Percentiles rank a stretch among this genome's conserved stretches.
phyloP scores from a whole-genome alignment of 2,113 vertebrate species.

The Dendrocopos noguchii region DNA sequence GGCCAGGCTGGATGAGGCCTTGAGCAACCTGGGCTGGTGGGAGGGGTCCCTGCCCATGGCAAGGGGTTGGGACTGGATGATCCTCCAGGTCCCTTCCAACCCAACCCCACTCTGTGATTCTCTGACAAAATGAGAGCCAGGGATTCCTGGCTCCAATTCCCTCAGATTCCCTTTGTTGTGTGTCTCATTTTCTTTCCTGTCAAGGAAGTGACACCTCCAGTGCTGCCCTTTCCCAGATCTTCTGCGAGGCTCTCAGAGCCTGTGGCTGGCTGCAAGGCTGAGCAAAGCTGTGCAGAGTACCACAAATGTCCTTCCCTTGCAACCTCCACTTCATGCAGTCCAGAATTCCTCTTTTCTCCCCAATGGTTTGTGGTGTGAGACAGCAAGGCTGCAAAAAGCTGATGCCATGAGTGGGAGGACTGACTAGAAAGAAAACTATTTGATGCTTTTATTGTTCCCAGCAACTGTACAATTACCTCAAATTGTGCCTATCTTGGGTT shows the following conservation, averaged over 20 bases:
- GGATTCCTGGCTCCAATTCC: background rate
- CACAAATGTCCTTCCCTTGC: background rate
- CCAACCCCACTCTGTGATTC: no score
- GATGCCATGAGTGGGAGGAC: constrained; percentile 40
- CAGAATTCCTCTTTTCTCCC: constrained; percentile 18
- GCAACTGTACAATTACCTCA: constrained; percentile 71
- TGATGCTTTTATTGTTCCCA: constrained; percentile 61
- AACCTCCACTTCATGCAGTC: background rate
- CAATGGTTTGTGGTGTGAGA: constrained; percentile 12
- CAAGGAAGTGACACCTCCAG: background rate
- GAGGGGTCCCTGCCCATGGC: no score
- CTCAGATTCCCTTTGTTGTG: background rate
- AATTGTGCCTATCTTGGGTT: constrained; percentile 60
- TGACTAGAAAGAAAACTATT: constrained; percentile 23
- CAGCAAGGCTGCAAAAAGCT: background rate
- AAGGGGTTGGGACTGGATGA: no score
- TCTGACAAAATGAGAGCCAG: no score
- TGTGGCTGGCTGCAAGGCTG: background rate
- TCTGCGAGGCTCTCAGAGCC: background rate
- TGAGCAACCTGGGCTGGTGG: no score
- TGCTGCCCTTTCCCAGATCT: background rate
- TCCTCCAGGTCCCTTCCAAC: no score
- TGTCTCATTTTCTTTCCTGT: background rate
- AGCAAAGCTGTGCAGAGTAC: background rate
- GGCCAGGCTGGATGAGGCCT: no score